phyloP scores from a whole-genome alignment of 2,113 vertebrate genomes.

The Laticauda laticaudata region DNA sequence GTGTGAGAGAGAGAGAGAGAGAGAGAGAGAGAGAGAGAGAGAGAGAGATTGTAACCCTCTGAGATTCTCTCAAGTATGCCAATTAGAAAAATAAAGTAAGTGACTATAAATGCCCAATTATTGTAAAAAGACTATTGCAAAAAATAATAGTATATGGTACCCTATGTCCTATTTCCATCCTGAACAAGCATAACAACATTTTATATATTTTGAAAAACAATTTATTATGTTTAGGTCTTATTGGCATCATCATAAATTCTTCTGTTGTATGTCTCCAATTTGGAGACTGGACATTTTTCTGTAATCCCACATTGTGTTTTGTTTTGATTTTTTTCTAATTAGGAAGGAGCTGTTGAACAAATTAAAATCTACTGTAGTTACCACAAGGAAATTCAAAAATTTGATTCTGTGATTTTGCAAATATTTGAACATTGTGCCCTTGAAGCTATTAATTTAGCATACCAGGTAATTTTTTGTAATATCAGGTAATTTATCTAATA shows the following conservation, averaged over 20 bases:
- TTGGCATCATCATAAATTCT: not conserved
- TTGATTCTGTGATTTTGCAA: conserved; percentile 61
- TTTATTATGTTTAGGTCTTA: not conserved
- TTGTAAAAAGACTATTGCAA: not conserved
- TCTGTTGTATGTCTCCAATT: not conserved
- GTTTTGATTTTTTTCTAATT: not conserved
- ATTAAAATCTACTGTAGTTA: conserved; percentile 75
- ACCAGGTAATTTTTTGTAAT: conserved; percentile 78
- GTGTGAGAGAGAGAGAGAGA: no score
- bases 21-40: no score
- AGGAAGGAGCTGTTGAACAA: conserved; percentile 75
- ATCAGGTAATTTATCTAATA: conserved; percentile 75
- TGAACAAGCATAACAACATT: not conserved
- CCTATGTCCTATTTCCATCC: not conserved
- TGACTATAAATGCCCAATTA: not conserved
- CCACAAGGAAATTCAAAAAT: fast-evolving
- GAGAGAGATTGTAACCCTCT: not conserved
- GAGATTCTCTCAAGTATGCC: not conserved
- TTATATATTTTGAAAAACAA: not conserved
- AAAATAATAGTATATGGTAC: not conserved
- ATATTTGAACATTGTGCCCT: conserved; percentile 80
- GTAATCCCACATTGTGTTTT: not conserved
- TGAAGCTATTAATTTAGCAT: conserved; percentile 79
- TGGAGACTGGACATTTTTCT: not conserved
- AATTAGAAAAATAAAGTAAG: not conserved